Evolutionary conservation across 2,113 vertebrate genomes (phyloP), one percentile per base, ranked within the genome.

Genomic region (Sialia sialis): DNA sequence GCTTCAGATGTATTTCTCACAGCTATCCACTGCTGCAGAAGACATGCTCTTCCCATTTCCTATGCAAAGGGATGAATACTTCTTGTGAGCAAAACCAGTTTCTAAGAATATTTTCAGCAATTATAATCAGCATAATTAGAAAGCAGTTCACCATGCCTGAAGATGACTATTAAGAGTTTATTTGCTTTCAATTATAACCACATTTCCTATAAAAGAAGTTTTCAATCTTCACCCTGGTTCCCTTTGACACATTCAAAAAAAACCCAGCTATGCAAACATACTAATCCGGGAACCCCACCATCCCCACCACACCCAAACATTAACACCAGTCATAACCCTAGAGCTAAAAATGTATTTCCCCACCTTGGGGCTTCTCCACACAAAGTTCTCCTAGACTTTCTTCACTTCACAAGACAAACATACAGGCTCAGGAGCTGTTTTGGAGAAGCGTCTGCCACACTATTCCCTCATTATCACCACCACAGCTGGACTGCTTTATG

Each of bases 121-220:
- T 88, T 88, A 94, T 49, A 86, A 92, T 38, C 52, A 41, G 55
- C 43, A 56, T 70, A 93, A 91, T 94, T 94, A 86, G 79, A 93
- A 93, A 77, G 82, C 48, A 81, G 43, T 26, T 89, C 38, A 43
- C 49, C 20, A 3, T 1, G 11, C 69, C 41, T 68, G 58, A 93
- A 90, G 63, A 86, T 46, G 54, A 93, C 84, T 94, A 89, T 85
- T 91, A 95, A 85, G 52, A 91, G 59, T 93, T 77, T 91, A 93
- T 95, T 97, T 95, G 48, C 64, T 90, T 90, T 95, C 82, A 93
- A 95, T 96, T 94, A 93, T 68, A 86, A 38, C 88, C 87, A 81
- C 79, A 86, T 81, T 84, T 85, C 72, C 80, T 70, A 86, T 93
- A 95, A 96, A 95, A 87, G 62, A 73, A 74, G 56, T 85, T 95